Conservation (phyloP, 2,797 vertebrate species). For the Furcifer pardalis region DNA sequence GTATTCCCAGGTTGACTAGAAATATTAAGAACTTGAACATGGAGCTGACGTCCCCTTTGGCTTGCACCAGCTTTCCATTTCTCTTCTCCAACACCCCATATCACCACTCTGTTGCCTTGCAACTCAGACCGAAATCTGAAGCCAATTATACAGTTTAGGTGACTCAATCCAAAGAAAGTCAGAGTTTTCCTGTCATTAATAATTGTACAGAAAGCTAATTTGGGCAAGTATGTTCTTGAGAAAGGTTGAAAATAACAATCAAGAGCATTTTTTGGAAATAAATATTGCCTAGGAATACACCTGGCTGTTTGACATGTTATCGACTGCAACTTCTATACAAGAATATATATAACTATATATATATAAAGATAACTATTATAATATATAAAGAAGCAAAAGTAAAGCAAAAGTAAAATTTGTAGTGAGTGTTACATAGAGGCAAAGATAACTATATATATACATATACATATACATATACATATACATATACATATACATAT, state of each 20-base stretch:
- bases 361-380: no score
- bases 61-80: constrained; percentile 24
- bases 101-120: constrained; percentile 17
- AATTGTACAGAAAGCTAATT: background rate
- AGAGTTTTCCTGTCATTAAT: background rate
- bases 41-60: constrained; percentile 17
- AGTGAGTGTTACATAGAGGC: no score
- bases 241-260: background rate
- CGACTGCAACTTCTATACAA: no score
- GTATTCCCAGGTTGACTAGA: constrained; percentile 56
- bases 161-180: background rate
- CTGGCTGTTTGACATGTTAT: no score
- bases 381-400: no score
- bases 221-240: background rate
- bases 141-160: background rate
- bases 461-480: no score
- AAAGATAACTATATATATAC: no score
- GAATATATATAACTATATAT: no score
- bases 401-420: no score
- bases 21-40: constrained; percentile 41
- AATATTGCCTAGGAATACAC: background rate
- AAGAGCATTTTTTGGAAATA: background rate
- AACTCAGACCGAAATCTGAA: constrained; percentile 41
- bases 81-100: background rate
- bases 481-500: no score